A percentile compares a stretch with the other conserved stretches of the same genome.
Conservation (phyloP, 1,140 invertebrate genomes). For the Cyrtorhinus lividipennis region DNA sequence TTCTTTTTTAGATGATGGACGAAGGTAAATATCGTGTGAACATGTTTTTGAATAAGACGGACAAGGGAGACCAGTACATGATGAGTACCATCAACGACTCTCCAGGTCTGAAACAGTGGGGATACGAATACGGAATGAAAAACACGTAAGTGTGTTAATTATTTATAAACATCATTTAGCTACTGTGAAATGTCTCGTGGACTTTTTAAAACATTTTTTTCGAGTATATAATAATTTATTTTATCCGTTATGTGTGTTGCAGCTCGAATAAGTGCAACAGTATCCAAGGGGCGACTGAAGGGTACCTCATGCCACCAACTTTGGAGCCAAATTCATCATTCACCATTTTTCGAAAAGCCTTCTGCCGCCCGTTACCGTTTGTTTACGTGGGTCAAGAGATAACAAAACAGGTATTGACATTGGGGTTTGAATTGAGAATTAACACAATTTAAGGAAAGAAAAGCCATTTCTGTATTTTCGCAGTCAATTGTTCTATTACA, state of each 20-base stretch:
- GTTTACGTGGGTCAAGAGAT: constrained; percentile 30
- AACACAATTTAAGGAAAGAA: no score
- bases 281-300: constrained; percentile 26
- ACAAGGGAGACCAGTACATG: constrained; percentile 30
- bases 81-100: constrained; percentile 41
- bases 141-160: constrained; percentile 19
- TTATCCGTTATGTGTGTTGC: no score
- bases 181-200: no score
- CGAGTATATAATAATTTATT: no score
- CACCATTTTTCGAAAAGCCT: constrained; percentile 45
- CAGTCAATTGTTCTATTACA: no score
- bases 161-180: no score
- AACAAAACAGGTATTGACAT: no score
- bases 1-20: constrained; percentile 48
- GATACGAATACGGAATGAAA: constrained; percentile 23
- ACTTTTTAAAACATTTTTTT: no score
- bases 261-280: constrained; percentile 14
- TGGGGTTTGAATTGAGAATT: no score
- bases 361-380: constrained; percentile 47
- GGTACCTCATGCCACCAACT: constrained; percentile 39
- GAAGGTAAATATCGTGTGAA: constrained; percentile 40
- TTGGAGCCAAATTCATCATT: constrained; percentile 38
- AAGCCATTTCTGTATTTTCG: no score
- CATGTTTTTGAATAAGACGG: constrained; percentile 30
- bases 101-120: constrained; percentile 43